phyloP scores from a whole-genome alignment of 2,113 vertebrate species.

The Butorides virescens region DNA sequence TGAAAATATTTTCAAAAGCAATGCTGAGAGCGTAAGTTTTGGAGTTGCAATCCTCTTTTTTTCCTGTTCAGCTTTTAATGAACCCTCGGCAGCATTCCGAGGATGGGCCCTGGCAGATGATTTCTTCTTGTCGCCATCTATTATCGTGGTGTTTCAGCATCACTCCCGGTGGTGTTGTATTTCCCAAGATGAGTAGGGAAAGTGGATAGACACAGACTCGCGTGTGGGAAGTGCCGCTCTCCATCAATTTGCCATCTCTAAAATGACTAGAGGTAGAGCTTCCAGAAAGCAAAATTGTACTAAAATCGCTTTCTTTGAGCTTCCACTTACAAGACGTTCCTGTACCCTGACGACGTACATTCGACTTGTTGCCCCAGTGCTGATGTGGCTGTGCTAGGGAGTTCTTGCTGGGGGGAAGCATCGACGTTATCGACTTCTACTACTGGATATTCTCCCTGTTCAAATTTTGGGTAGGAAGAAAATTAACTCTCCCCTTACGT shows the following conservation, averaged over 20 bases:
- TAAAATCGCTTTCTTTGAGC: background rate
- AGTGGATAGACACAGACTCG: background rate
- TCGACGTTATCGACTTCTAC: background rate
- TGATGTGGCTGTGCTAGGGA: background rate
- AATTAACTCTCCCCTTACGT: background rate
- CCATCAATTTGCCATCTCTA: background rate
- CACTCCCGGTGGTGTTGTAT: background rate
- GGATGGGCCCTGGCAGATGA: background rate
- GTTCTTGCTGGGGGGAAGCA: background rate
- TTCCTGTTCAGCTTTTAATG: background rate
- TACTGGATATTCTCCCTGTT: background rate
- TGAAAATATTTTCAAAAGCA: background rate
- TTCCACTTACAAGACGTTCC: background rate
- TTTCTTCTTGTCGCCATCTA: background rate
- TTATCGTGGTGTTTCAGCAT: background rate
- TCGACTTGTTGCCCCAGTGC: rapidly evolving
- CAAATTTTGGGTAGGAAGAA: background rate
- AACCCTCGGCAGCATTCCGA: background rate
- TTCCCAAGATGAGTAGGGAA: background rate
- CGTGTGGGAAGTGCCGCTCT: background rate
- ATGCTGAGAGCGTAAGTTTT: background rate
- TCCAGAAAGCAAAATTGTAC: background rate
- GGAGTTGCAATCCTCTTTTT: background rate
- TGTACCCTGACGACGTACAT: too few species aligned
- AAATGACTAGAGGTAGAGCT: background rate